Conservation (phyloP, 2,888 invertebrate species). For the Odontothrips loti region DNA sequence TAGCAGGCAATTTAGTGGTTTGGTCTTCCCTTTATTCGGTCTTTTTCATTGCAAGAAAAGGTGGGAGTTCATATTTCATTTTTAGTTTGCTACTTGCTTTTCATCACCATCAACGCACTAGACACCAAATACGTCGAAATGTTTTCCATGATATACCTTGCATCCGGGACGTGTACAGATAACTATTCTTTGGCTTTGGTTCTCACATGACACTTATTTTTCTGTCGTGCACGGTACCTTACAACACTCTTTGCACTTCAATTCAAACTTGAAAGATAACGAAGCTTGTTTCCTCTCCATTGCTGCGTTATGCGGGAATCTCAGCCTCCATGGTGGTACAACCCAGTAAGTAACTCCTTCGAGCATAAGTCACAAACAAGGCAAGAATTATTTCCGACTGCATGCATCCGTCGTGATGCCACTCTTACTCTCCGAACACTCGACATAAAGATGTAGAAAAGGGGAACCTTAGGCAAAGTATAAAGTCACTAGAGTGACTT, state of each 20-base stretch:
- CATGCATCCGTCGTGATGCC: not conserved
- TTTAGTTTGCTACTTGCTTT: too few species aligned
- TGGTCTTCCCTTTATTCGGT: too few species aligned
- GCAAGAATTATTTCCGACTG: not conserved
- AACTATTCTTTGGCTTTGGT: not conserved
- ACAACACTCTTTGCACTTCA: not conserved
- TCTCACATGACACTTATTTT: not conserved
- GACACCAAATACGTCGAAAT: not conserved
- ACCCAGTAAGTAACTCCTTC: conserved; percentile 69
- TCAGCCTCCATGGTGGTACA: conserved; percentile 90
- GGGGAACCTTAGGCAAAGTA: too few species aligned
- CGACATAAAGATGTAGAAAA: not conserved
- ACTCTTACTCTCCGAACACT: not conserved
- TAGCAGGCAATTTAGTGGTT: too few species aligned
- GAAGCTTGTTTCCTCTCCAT: conserved; percentile 21
- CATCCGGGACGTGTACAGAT: not conserved
- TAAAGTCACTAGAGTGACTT: too few species aligned
- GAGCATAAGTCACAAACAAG: not conserved
- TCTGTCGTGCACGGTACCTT: not conserved
- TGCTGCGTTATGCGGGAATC: conserved; percentile 24
- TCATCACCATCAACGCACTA: too few species aligned
- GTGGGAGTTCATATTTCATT: too few species aligned
- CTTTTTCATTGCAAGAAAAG: too few species aligned
- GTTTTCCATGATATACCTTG: not conserved
- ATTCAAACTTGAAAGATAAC: conserved; percentile 12